Evolutionary conservation across 2,888 invertebrate species (phyloP), one percentile per base, ranked within the genome.

Genomic region (Oxycera nigricornis): DNA sequence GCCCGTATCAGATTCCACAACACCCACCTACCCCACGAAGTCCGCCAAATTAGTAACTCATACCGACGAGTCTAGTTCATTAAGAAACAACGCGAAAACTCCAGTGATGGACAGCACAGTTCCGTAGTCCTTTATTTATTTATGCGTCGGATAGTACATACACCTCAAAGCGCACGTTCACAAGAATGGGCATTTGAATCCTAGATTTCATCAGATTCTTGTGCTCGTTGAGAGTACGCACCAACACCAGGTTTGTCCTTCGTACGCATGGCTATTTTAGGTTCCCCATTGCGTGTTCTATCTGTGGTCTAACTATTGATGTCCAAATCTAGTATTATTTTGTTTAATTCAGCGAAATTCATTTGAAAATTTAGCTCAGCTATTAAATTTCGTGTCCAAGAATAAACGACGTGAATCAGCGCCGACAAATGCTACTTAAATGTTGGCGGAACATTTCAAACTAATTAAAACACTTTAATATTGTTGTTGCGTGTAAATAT

Each of bases 1-100:
- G 84, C 75, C 81, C 85, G 2, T 84, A 84, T 77, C 83, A 83
- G 61, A 80, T 84, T 79, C 82, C 82, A 74, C 83, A 78, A 75
- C 83, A 79, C 24, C 83, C 83, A 52, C 81, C 82, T 62, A 79
- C 80, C 57, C 79, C 82, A 57, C 78, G 82, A 68, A 83, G 82
- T 79, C 82, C 83, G 74, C 79, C 81, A 77, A 82, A 82, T 78
- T 83, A 82, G 79, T 78, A 59, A 61, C 26, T n/a, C 59, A 74
- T 67, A 50, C n/a, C n/a, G n/a, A n/a, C 61, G 11, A 2, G 9
- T 26, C 7, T 50, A 65, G 65, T 14, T 28, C 22, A 41, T 14
- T 62, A 11, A 14, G n/a, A 65, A 65, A 65, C 65, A 65, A 35
- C 41, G 24, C 31, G 11, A 20, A 61, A 35, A 39, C 39, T 65